Percentiles rank a stretch among this genome's conserved stretches.
phyloP scores from a whole-genome alignment of 2,113 vertebrate species.

The Alligator mississippiensis region DNA sequence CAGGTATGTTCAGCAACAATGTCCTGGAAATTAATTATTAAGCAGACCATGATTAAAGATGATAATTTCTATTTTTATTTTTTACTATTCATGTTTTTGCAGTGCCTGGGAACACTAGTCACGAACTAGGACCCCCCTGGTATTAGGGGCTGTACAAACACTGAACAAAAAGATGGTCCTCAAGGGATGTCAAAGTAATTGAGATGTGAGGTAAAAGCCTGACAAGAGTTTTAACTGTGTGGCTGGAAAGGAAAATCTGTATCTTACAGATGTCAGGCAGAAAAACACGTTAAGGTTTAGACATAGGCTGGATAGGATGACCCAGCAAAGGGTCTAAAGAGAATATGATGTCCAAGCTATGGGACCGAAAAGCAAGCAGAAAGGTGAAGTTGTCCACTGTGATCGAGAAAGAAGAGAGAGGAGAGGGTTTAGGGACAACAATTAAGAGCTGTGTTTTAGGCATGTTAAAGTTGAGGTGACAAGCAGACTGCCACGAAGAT shows the following conservation, averaged over 20 bases:
- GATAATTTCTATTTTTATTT: slow-evolving; percentile 41
- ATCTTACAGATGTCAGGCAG: slow-evolving; percentile 9
- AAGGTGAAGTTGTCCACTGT: not conserved
- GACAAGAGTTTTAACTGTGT: not conserved
- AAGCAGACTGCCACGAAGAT: not conserved
- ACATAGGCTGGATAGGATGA: not conserved
- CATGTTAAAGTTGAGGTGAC: not conserved
- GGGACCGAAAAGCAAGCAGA: not conserved
- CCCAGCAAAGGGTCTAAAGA: not conserved
- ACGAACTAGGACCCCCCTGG: not conserved
- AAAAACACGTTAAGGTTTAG: slow-evolving; percentile 14
- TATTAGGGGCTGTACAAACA: slow-evolving; percentile 50
- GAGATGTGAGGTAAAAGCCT: slow-evolving; percentile 25
- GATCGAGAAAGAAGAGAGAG: not conserved
- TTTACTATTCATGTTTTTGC: slow-evolving; percentile 6
- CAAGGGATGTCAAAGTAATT: not conserved
- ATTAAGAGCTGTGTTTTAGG: slow-evolving; percentile 13
- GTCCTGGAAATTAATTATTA: slow-evolving; percentile 10
- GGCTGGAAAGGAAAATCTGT: slow-evolving; percentile 22
- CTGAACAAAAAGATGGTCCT: slow-evolving; percentile 1
- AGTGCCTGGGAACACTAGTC: not conserved
- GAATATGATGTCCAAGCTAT: not conserved
- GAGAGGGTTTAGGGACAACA: not conserved
- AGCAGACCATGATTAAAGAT: slow-evolving; percentile 26
- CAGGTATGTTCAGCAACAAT: not conserved